Evolutionary conservation across 2,797 vertebrate species (phyloP).

Genomic region (Artibeus lituratus): DNA sequence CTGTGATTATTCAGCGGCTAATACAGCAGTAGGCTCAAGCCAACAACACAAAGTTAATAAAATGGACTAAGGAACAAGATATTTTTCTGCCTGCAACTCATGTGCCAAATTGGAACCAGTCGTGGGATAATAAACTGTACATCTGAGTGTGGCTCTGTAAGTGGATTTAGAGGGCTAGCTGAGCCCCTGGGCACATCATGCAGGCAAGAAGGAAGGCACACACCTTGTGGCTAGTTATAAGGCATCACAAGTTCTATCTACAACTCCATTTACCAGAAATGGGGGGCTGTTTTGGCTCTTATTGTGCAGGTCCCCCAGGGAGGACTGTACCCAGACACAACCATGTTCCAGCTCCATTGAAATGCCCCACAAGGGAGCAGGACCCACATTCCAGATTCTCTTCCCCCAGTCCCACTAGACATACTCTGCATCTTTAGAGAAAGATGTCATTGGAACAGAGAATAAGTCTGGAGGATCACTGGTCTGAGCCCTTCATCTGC

Average conservation of each 20-base stretch:
- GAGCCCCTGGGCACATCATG: not conserved
- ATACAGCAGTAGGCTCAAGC: slow-evolving; percentile 77
- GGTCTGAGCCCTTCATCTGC: slow-evolving; percentile 59
- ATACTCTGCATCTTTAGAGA: slow-evolving; percentile 33
- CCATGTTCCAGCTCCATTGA: not conserved
- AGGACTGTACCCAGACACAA: not conserved
- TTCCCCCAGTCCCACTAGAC: not conserved
- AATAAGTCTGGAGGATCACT: slow-evolving; percentile 34
- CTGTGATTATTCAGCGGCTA: slow-evolving; percentile 84
- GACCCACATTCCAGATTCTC: not conserved
- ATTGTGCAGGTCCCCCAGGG: accelerated
- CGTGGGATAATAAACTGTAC: slow-evolving; percentile 65
- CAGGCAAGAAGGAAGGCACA: accelerated
- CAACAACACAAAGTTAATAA: slow-evolving; percentile 86
- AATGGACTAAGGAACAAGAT: slow-evolving; percentile 81
- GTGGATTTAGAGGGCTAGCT: slow-evolving; percentile 48
- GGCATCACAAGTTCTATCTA: accelerated
- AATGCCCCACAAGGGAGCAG: not conserved
- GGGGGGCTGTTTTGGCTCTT: not conserved
- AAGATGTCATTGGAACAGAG: slow-evolving; percentile 6
- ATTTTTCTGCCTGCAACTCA: slow-evolving; percentile 76
- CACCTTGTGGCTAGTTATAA: not conserved
- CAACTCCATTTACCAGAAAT: not conserved
- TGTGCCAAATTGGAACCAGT: slow-evolving; percentile 73
- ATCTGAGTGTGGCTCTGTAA: slow-evolving; percentile 26